A percentile compares a stretch with the other conserved stretches of the same genome.
Evolutionary conservation across 2,797 vertebrate species (phyloP).

Genomic region (Simalia tracyae): DNA sequence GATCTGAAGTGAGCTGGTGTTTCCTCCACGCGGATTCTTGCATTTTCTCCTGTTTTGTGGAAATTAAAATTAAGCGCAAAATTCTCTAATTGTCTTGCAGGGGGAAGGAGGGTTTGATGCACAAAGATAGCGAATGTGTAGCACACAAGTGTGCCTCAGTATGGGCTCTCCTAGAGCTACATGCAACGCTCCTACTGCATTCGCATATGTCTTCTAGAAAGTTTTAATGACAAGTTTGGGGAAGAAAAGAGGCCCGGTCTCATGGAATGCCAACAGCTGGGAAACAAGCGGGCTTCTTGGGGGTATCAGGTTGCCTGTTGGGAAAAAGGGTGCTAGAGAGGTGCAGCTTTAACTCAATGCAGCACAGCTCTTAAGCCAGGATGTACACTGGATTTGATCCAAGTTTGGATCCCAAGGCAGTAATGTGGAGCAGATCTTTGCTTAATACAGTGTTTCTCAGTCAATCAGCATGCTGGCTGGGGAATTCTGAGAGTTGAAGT

Average conservation of each 20-base stretch:
- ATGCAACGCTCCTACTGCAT: not conserved
- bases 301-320: not conserved
- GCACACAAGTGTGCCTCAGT: not conserved
- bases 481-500: not conserved
- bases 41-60: accelerated
- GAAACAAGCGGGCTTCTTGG: not conserved
- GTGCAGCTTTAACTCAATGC: not conserved
- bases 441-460: not conserved
- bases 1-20: slow-evolving; percentile 74
- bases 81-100: not conserved
- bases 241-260: not conserved
- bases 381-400: not conserved
- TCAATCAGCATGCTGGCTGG: not conserved
- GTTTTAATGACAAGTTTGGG: not conserved
- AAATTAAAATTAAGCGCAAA: not conserved
- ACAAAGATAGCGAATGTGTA: not conserved
- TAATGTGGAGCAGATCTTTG: not conserved
- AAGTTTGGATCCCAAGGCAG: not conserved
- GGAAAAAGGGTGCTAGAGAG: not conserved
- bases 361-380: not conserved
- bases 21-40: not conserved
- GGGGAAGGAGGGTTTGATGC: not conserved
- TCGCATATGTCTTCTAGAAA: not conserved
- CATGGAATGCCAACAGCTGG: not conserved
- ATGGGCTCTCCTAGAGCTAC: not conserved